Evolutionary conservation across 2,888 invertebrate genomes (phyloP), one percentile per base, ranked within the genome.

Genomic region (Melanostoma scalare): DNA sequence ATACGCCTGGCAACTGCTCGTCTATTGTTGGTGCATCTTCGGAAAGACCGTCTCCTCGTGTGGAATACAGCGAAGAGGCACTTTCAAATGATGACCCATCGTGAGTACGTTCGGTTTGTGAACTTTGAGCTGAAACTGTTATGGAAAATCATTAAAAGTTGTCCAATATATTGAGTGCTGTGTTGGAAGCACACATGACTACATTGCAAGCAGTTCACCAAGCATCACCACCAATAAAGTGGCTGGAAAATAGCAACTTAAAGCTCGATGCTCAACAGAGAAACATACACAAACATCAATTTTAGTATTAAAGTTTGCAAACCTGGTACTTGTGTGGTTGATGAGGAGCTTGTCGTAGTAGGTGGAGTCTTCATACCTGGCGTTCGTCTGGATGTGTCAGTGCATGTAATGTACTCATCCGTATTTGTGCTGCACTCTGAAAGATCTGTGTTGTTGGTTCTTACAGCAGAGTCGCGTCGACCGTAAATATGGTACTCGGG

Each of bases 1-100:
- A 20, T 3, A 55, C 60, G 40, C 60, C 75, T 38, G 80, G 78
- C 10, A 86, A 76, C 20, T 86, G 84, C 33, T 87, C 87, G 44
- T 88, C 88, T 76, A 93, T 93, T 52, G 94, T 93, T 56, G 94
- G 92, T 90, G 93, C 92, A 87, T 95, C 94, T 89, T 95, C 95
- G 50, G 92, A 92, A 3, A 89, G 85, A 84, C 94, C 94, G 89
- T 96, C 95, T 85, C 94, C 95, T 85, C 95, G 93, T 44, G 96
- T 95, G 86, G 96, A 96, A 90, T 96, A 96, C 77, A 96, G 92
- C 50, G 96, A 96, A 74, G 96, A 96, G 84, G 95, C 96, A 90
- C 96, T 96, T 91, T 96, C 96, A 90, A 96, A 96, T n/a, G 96
- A 96, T 86, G 96, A 96, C 35, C 96, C 96, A 81, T 95, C 96